phyloP scores from a whole-genome alignment of 2,797 vertebrate species.

The Lepus oiostolus region DNA sequence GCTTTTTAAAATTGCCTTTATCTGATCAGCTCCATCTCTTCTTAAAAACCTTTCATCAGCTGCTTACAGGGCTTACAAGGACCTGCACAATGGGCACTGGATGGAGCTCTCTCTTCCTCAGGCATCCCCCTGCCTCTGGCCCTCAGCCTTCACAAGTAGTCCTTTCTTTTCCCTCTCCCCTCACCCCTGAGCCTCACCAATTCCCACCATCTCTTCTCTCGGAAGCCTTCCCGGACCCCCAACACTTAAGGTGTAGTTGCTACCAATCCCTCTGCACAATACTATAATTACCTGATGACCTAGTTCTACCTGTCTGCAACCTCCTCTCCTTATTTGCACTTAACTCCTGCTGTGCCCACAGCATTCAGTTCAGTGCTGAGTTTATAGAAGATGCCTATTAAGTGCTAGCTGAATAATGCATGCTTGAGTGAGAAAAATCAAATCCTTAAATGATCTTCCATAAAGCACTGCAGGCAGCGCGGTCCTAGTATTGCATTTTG shows the following conservation, averaged over 20 bases:
- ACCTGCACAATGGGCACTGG: fast-evolving
- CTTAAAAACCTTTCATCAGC: neutral
- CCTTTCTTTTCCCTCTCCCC: neutral
- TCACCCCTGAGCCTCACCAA: neutral
- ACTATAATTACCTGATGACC: neutral
- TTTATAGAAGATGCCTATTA: neutral
- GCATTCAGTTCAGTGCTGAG: neutral
- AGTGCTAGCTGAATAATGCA: neutral
- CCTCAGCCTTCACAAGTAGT: neutral
- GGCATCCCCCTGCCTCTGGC: too few relatives aligned
- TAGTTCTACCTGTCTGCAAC: neutral
- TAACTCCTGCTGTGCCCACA: neutral
- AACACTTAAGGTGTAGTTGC: neutral
- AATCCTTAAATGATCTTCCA: constrained; percentile 1
- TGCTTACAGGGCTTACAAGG: neutral
- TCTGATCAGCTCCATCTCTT: constrained; percentile 35
- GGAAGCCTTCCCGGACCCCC: neutral
- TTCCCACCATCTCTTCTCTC: neutral
- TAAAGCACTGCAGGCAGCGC: neutral
- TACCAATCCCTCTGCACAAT: neutral
- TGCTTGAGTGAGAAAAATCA: constrained; percentile 26
- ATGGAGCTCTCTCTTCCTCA: neutral
- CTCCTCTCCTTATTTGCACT: neutral
- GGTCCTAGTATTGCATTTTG: neutral
- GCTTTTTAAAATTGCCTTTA: constrained; percentile 45